A percentile compares a stretch with the other conserved stretches of the same genome.
These are phyloP conservation scores for Rhodinocichla rosea DNA, from an alignment of 2,113 vertebrate genomes.

Conservation along the genomic window DNA sequence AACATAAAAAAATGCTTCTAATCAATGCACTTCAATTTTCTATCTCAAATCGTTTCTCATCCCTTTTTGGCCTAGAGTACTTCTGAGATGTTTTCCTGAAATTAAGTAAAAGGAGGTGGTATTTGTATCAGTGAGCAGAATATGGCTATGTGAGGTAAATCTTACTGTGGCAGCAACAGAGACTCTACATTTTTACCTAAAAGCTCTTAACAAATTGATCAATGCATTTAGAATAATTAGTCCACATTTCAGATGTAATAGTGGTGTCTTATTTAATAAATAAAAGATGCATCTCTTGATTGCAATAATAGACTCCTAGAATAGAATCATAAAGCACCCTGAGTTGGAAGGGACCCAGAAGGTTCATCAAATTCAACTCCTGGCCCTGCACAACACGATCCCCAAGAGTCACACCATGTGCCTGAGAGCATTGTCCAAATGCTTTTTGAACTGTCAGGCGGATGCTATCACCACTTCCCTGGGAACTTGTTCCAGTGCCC, in stretches of 20 bases:
- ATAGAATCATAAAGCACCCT: background rate
- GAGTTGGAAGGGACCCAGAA: background rate
- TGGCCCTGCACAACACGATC: background rate
- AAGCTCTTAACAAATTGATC: conserved; percentile 69
- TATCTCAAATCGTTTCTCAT: conserved; percentile 73
- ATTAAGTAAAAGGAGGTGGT: conserved; percentile 65
- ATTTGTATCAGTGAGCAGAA: conserved; percentile 70
- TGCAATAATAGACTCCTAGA: background rate
- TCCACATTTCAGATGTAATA: conserved; percentile 65
- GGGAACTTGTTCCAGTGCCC: background rate
- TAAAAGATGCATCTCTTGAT: conserved; percentile 4
- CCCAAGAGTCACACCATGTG: background rate
- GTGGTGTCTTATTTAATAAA: conserved; percentile 55
- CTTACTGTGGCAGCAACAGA: conserved; percentile 44
- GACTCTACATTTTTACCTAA: conserved; percentile 36
- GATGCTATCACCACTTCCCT: background rate
- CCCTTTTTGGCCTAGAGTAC: conserved; percentile 63
- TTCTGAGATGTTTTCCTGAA: conserved; percentile 71
- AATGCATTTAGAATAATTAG: conserved; percentile 77
- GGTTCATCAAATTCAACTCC: background rate
- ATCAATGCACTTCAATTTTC: conserved; percentile 80
- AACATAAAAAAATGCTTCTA: conserved; percentile 79
- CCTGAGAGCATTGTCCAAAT: background rate
- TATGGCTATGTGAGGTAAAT: conserved; percentile 9
- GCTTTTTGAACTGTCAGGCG: background rate